These are phyloP conservation scores for Simalia tracyae DNA, from an alignment of 2,797 vertebrate species.

Conservation along the genomic window DNA sequence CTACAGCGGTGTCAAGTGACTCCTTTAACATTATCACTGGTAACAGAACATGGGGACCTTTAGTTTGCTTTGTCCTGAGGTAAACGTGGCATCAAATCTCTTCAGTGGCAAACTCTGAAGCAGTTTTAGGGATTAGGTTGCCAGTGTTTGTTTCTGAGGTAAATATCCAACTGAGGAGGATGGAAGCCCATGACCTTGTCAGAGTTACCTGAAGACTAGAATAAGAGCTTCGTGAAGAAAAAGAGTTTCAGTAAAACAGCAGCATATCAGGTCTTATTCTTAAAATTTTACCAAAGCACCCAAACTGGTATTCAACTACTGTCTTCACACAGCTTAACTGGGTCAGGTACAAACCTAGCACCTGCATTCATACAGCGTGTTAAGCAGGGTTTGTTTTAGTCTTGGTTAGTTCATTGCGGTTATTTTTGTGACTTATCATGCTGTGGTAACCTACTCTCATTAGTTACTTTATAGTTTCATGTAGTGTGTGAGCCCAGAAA, in stretches of 20 bases:
- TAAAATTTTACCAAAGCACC: not conserved
- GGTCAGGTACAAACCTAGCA: too few species aligned
- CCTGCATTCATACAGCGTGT: too few species aligned
- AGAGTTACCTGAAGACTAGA: not conserved
- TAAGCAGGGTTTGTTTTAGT: not conserved
- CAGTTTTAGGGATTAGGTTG: not conserved
- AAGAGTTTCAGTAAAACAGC: too few species aligned
- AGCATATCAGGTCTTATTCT: not conserved
- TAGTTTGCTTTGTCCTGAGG: not conserved
- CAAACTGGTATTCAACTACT: not conserved
- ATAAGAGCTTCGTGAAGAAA: not conserved
- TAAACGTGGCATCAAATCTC: not conserved
- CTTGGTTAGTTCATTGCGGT: not conserved
- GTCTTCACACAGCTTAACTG: too few species aligned
- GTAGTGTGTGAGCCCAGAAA: not conserved
- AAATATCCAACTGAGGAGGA: not conserved
- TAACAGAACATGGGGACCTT: not conserved
- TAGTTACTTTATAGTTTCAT: not conserved
- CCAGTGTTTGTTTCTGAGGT: not conserved
- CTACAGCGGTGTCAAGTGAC: too few species aligned
- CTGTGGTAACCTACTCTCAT: not conserved
- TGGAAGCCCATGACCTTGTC: not conserved
- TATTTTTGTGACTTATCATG: not conserved
- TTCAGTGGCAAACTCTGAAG: not conserved
- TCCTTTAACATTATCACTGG: not conserved